Conservation (phyloP, 2,888 invertebrate genomes). For the Tryphoninae sp. region DNA sequence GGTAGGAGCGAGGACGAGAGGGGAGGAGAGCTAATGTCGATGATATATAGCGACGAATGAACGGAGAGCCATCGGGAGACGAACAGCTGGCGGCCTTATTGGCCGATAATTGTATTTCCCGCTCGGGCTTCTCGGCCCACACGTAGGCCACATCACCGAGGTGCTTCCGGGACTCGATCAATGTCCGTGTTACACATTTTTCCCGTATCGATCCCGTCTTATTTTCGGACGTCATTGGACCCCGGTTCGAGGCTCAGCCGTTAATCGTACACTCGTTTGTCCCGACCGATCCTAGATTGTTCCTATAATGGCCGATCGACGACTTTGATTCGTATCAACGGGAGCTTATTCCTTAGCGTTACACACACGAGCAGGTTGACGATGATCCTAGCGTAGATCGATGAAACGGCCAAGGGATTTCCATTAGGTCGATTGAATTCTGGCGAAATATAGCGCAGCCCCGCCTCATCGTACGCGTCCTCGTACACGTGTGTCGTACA, state of each 20-base stretch:
- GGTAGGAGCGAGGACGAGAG: too few species aligned
- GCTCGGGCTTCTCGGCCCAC: constrained; percentile 55
- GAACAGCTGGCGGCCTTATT: constrained; percentile 61
- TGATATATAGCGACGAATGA: too few species aligned
- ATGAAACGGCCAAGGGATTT: constrained; percentile 23
- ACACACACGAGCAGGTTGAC: background rate
- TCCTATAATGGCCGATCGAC: background rate
- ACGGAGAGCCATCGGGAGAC: constrained; percentile 53
- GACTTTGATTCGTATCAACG: constrained; percentile 1
- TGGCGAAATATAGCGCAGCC: constrained; percentile 18
- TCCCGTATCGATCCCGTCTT: constrained; percentile 42
- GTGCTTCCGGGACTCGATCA: constrained; percentile 40
- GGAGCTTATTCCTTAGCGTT: background rate
- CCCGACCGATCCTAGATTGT: background rate
- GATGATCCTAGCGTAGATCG: background rate
- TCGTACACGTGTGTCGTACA: background rate
- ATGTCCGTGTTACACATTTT: constrained; percentile 12
- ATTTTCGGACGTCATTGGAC: constrained; percentile 33
- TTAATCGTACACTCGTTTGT: background rate
- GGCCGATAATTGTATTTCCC: constrained; percentile 71
- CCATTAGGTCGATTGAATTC: constrained; percentile 50
- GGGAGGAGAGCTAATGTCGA: too few species aligned
- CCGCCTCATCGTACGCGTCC: background rate
- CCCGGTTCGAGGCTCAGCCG: constrained; percentile 4
- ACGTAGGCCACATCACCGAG: constrained; percentile 45